phyloP scores from a whole-genome alignment of 2,888 invertebrate species.

The Folsomia manolachei region DNA sequence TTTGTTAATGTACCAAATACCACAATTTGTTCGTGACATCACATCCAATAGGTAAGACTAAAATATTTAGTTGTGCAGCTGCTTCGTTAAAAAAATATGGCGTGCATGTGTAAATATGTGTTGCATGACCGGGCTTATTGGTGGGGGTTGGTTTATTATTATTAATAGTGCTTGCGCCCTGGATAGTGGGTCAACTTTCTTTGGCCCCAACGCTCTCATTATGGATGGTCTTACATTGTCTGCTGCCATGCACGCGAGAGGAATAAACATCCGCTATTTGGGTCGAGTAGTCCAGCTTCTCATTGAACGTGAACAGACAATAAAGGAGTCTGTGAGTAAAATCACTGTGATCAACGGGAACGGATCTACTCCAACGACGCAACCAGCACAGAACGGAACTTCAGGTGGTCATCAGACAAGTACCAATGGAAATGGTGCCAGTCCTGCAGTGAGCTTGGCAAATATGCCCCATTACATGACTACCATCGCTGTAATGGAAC shows the following conservation, averaged over 20 bases:
- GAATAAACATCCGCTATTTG: slow-evolving; percentile 94
- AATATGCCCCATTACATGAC: slow-evolving; percentile 66
- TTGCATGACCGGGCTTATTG: slow-evolving; percentile 33
- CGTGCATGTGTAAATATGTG: neutral
- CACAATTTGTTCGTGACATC: slow-evolving; percentile 69
- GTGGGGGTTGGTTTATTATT: slow-evolving; percentile 37
- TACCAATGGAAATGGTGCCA: slow-evolving; percentile 6
- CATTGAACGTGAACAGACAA: slow-evolving; percentile 40
- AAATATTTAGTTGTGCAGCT: neutral
- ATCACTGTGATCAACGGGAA: slow-evolving; percentile 17
- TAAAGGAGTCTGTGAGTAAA: slow-evolving; percentile 34
- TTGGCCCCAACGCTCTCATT: slow-evolving; percentile 50
- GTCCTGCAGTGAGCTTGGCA: slow-evolving; percentile 24
- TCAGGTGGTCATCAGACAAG: neutral
- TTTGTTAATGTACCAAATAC: slow-evolving; percentile 87
- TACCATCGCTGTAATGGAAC: slow-evolving; percentile 84
- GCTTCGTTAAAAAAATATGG: neutral
- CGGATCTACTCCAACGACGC: slow-evolving; percentile 11
- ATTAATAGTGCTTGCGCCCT: slow-evolving; percentile 48
- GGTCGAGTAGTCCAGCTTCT: slow-evolving; percentile 58
- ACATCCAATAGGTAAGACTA: slow-evolving; percentile 48
- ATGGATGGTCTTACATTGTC: slow-evolving; percentile 92
- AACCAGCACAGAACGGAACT: slow-evolving; percentile 4
- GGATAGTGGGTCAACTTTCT: slow-evolving; percentile 50
- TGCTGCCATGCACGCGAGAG: slow-evolving; percentile 89